A percentile compares a stretch with the other conserved stretches of the same genome.
phyloP scores from a whole-genome alignment of 2,888 invertebrate genomes.

The Tachina grossa region DNA sequence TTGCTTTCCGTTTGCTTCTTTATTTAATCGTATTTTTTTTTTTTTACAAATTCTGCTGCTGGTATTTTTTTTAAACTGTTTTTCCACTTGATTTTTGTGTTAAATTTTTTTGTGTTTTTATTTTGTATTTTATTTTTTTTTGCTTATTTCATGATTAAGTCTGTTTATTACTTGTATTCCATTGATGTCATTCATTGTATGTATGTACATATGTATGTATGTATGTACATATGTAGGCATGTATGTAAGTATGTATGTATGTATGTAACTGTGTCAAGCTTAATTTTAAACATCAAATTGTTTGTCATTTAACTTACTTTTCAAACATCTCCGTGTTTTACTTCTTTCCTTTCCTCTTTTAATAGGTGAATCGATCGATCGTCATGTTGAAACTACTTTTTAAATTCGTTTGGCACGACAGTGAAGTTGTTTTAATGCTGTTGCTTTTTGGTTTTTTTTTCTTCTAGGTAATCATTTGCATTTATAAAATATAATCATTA shows the following conservation, averaged over 20 bases:
- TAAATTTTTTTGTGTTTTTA: conserved; percentile 6
- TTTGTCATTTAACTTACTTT: conserved; percentile 29
- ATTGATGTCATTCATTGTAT: conserved; percentile 2
- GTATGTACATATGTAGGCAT: no score
- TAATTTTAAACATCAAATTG: conserved; percentile 32
- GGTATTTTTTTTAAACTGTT: conserved; percentile 16
- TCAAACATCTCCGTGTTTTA: not conserved
- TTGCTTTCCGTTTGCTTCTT: conserved; percentile 25
- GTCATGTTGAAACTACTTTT: not conserved
- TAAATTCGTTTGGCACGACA: not conserved
- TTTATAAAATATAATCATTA: no score
- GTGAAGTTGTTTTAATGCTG: not conserved
- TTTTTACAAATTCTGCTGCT: conserved; percentile 5
- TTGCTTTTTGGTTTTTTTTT: no score
- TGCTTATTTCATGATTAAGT: conserved; percentile 17
- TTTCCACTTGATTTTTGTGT: conserved; percentile 44
- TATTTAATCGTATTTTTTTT: conserved; percentile 12
- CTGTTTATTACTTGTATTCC: conserved; percentile 12
- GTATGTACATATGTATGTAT: no score
- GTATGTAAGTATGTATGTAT: no score
- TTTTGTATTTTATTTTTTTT: conserved; percentile 8
- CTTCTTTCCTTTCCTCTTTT: not conserved
- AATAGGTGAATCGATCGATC: not conserved
- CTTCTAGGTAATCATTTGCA: no score
- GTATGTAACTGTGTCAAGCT: conserved; percentile 27